Conservation (phyloP, 1,140 invertebrate species). For the Paraescarpia echinospica region DNA sequence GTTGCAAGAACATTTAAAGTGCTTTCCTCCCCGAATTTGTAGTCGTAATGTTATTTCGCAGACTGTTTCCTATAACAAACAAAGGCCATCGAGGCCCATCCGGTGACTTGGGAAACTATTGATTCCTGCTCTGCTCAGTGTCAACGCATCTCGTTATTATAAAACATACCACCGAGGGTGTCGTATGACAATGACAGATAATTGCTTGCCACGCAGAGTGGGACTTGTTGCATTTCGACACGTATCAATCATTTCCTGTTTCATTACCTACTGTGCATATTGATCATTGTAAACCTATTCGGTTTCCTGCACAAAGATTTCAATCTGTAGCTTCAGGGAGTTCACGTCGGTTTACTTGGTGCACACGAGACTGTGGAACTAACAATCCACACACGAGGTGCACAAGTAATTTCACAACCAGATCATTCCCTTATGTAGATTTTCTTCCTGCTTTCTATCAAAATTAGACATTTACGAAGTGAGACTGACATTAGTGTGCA, state of each 20-base stretch:
- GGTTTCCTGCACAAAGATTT: background rate
- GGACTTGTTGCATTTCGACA: background rate
- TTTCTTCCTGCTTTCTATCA: background rate
- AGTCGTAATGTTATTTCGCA: background rate
- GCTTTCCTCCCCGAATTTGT: background rate
- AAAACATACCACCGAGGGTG: conserved; percentile 17
- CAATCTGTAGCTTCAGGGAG: background rate
- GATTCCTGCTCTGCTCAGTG: background rate
- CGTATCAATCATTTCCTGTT: background rate
- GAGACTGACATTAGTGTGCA: background rate
- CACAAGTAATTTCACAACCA: background rate
- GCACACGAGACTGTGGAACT: background rate
- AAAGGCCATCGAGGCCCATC: background rate
- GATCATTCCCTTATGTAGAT: background rate
- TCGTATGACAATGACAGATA: background rate
- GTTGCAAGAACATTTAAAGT: background rate
- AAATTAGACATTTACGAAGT: background rate
- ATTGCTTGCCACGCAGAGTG: background rate
- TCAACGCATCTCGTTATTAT: conserved; percentile 11
- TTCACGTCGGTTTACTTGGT: background rate
- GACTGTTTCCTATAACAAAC: background rate
- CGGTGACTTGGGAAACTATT: background rate
- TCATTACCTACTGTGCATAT: background rate
- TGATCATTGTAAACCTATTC: background rate
- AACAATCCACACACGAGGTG: background rate